These are phyloP conservation scores for Halcyon leucocephala DNA, from an alignment of 2,797 vertebrate species.

Conservation along the genomic window DNA sequence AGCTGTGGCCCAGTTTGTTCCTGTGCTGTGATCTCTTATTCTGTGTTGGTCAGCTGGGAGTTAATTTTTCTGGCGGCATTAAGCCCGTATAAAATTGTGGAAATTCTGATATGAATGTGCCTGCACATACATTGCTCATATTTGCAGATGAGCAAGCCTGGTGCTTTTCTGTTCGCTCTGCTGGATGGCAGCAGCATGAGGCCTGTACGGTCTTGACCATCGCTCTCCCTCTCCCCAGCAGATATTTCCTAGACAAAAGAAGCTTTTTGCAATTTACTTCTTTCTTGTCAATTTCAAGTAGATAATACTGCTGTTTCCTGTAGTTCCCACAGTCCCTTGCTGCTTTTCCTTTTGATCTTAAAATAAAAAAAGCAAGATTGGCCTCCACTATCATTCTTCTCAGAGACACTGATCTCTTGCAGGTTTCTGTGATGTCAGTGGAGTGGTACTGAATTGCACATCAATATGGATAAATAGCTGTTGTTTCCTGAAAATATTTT, in stretches of 20 bases:
- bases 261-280: constrained; percentile 23
- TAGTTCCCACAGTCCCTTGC: constrained; percentile 28
- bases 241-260: constrained; percentile 7
- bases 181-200: constrained; percentile 20
- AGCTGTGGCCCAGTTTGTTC: background rate
- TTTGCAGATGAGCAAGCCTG: background rate
- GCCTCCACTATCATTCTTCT: background rate
- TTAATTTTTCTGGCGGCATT: constrained; percentile 37
- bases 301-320: constrained; percentile 36
- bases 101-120: background rate
- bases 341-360: constrained; percentile 41
- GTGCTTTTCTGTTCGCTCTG: constrained; percentile 23
- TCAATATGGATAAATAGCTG: constrained; percentile 11
- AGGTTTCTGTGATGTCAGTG: background rate
- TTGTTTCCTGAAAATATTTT: constrained; percentile 34
- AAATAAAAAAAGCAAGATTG: constrained; percentile 18
- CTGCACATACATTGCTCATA: constrained; percentile 5
- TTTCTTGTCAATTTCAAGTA: constrained; percentile 30
- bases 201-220: background rate
- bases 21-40: background rate
- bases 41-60: background rate
- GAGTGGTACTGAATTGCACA: background rate
- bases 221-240: background rate
- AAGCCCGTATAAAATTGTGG: background rate
- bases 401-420: constrained; percentile 5